Percentiles rank a stretch among this genome's conserved stretches.
phyloP scores from a whole-genome alignment of 2,888 invertebrate genomes.

The Pantelozetes paolii region DNA sequence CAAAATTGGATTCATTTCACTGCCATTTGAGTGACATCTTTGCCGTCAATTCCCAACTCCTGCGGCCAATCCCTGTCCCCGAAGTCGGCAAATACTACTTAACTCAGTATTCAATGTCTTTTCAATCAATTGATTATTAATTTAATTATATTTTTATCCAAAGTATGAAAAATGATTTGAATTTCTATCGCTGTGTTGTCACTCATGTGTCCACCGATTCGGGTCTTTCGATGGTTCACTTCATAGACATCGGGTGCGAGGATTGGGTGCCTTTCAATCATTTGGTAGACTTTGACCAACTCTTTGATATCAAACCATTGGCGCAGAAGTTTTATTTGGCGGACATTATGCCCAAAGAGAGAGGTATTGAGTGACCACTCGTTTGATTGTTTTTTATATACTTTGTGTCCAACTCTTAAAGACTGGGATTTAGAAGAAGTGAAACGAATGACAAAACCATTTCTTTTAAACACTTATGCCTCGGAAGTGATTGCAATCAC shows the following conservation, averaged over 20 bases:
- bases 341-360: background rate
- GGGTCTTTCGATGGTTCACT: background rate
- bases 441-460: background rate
- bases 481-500: background rate
- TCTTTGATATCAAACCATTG: background rate
- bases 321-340: background rate
- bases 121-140: background rate
- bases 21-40: slow-evolving; percentile 10
- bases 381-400: background rate
- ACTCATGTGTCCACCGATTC: background rate
- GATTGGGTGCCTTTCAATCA: slow-evolving; percentile 16
- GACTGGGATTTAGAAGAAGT: background rate
- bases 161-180: slow-evolving; percentile 5
- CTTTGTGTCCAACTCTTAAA: background rate
- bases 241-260: slow-evolving; percentile 2
- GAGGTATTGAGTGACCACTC: background rate
- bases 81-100: background rate
- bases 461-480: background rate
- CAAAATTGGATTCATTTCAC: background rate
- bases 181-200: slow-evolving; percentile 12
- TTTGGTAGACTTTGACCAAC: background rate
- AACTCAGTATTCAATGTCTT: background rate
- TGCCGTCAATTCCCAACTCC: background rate
- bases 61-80: background rate
- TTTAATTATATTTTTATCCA: background rate